A percentile compares a stretch with the other conserved stretches of the same genome.
phyloP scores from a whole-genome alignment of 2,888 invertebrate species.

The Prosopocoilus inquinatus region DNA sequence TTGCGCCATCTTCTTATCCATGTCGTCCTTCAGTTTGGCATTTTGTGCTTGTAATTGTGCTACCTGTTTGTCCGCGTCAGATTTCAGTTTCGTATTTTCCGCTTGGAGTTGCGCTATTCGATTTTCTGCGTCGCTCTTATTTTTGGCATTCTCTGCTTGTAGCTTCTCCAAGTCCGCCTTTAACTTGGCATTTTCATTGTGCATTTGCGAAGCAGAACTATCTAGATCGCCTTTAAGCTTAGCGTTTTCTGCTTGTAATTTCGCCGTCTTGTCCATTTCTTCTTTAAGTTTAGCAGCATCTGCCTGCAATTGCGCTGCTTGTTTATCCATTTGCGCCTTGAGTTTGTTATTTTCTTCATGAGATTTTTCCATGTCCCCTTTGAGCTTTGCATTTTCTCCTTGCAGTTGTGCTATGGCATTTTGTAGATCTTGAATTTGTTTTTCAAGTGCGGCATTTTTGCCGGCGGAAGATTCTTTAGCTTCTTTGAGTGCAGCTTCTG shows the following conservation, averaged over 20 bases:
- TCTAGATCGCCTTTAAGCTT: not conserved
- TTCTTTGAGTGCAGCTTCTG: conserved; percentile 7
- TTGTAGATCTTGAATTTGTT: no score
- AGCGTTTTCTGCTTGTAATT: conserved; percentile 6
- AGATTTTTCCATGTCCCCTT: not conserved
- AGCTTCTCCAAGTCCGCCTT: not conserved
- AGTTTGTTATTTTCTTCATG: not conserved
- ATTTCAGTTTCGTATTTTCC: no score
- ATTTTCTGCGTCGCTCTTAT: not conserved
- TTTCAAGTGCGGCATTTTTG: not conserved
- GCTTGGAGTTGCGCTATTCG: not conserved
- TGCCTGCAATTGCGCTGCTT: not conserved
- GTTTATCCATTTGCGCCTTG: not conserved
- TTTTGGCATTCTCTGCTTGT: not conserved
- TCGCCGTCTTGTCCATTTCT: not conserved
- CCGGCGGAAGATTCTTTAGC: not conserved
- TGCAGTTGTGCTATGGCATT: not conserved
- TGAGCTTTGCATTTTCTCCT: not conserved
- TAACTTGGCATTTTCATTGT: not conserved
- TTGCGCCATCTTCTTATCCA: no score
- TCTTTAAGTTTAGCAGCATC: conserved; percentile 26
- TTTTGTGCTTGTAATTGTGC: not conserved
- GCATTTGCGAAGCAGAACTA: conserved; percentile 8
- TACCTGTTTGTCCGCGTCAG: not conserved
- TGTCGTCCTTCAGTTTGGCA: no score